Conservation (phyloP, 53 echinoderm and acorn worm genomes). For the Mesocentrotus franciscanus region DNA sequence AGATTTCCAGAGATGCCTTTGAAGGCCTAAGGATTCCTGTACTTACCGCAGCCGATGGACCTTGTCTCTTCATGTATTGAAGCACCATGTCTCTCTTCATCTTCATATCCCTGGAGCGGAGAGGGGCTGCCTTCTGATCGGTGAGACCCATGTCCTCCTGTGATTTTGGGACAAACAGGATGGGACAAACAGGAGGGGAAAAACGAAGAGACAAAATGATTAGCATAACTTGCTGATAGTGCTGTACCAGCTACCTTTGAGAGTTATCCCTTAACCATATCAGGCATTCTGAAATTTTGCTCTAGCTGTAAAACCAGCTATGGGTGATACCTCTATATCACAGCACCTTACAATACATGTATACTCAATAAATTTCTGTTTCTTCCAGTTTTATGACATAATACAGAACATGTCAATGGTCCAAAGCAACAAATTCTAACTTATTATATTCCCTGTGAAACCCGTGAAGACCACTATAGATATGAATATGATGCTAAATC, state of each 20-base stretch:
- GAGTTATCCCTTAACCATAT: background rate
- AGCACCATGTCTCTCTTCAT: slow-evolving; percentile 93
- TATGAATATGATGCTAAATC: background rate
- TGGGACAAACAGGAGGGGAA: background rate
- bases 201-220: background rate
- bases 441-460: background rate
- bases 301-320: too few relatives aligned
- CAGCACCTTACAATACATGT: too few relatives aligned
- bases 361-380: too few relatives aligned
- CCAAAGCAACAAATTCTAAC: background rate
- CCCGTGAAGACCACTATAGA: background rate
- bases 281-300: too few relatives aligned
- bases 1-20: background rate
- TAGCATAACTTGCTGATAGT: background rate
- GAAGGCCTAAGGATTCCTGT: background rate
- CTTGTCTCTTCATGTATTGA: slow-evolving; percentile 91
- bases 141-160: slow-evolving; percentile 98
- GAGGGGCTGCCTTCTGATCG: slow-evolving; percentile 87
- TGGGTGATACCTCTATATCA: too few relatives aligned
- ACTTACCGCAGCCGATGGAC: slow-evolving; percentile 75
- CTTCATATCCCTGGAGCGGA: slow-evolving; percentile 81
- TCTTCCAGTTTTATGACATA: too few relatives aligned
- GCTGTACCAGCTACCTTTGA: background rate
- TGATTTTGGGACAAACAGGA: background rate
- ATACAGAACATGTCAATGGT: background rate